Percentiles rank a stretch among this genome's conserved stretches.
phyloP scores from a whole-genome alignment of 2,113 vertebrate genomes.

The Clarias magur region DNA sequence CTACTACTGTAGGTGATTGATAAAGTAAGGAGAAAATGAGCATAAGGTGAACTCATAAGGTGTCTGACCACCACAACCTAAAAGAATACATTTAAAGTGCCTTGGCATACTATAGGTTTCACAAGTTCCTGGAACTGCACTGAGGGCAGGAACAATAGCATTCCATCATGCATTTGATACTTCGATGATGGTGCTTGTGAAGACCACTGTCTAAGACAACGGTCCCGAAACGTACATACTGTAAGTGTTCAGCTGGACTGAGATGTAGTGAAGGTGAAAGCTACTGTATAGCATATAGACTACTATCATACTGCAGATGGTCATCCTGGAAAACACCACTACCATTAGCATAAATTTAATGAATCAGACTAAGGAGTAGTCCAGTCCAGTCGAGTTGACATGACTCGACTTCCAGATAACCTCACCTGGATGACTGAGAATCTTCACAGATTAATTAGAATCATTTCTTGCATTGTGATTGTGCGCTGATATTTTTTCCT shows the following conservation, averaged over 20 bases:
- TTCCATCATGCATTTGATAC: neutral
- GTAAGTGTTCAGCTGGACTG: neutral
- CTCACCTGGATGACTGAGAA: no score
- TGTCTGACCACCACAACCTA: neutral
- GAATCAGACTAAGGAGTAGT: neutral
- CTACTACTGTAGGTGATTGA: neutral
- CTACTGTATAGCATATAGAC: neutral
- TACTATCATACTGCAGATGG: neutral
- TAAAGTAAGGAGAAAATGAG: neutral
- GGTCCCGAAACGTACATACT: neutral
- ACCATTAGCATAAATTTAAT: neutral
- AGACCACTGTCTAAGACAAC: neutral
- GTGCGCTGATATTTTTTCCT: neutral
- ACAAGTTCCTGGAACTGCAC: neutral
- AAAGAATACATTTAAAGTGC: neutral
- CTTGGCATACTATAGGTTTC: neutral
- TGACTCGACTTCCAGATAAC: no score
- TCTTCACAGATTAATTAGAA: neutral
- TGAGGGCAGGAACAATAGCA: neutral
- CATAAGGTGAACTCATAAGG: neutral
- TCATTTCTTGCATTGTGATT: neutral
- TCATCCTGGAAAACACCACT: neutral
- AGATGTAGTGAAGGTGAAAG: neutral
- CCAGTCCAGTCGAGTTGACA: no score
- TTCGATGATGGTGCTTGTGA: neutral